Percentiles rank a stretch among this genome's conserved stretches.
phyloP scores from a whole-genome alignment of 2,113 vertebrate species.

The Microcebus ravelobensis region DNA sequence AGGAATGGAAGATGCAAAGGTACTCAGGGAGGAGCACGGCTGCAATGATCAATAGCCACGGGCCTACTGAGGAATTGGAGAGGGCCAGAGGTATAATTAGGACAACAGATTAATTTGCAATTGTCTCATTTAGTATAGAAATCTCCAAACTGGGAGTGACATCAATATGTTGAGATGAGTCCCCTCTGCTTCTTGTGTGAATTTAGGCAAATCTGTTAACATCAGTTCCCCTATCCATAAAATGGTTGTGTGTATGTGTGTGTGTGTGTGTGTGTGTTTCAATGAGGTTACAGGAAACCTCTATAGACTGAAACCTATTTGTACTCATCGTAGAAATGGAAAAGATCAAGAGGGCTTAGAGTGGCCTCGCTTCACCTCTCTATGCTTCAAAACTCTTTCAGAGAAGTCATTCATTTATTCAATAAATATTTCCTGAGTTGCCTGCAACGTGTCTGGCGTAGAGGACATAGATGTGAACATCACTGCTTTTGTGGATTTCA shows the following conservation, averaged over 20 bases:
- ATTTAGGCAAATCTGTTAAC: neutral
- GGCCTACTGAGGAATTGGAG: neutral
- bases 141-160: neutral
- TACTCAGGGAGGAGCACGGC: neutral
- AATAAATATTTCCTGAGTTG: neutral
- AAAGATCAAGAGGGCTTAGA: neutral
- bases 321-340: neutral
- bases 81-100: too few species aligned
- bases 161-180: neutral
- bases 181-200: neutral
- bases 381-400: neutral
- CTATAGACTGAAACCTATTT: neutral
- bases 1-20: neutral
- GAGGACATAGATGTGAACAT: neutral
- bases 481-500: neutral
- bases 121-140: neutral
- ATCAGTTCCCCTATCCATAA: neutral
- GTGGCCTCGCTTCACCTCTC: neutral
- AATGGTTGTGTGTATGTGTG: neutral
- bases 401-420: neutral
- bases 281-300: neutral
- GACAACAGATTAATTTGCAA: neutral
- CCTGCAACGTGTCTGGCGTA: neutral
- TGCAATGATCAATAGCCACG: neutral
- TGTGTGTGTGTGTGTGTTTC: neutral